phyloP scores from a whole-genome alignment of 2,113 vertebrate species.

The Paradoxurus hermaphroditus region DNA sequence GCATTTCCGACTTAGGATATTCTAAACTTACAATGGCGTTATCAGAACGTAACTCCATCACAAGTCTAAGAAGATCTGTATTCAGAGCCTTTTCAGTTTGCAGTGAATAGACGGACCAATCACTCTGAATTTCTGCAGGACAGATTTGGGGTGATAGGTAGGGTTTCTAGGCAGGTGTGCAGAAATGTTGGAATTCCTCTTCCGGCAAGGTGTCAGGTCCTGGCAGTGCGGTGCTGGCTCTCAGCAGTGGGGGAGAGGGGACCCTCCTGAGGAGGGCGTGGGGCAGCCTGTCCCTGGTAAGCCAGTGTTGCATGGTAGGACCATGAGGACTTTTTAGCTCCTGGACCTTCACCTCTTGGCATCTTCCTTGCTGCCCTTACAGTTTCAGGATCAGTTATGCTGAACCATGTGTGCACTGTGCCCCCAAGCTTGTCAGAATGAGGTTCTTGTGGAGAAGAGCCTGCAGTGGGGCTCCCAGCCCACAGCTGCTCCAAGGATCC shows the following conservation, averaged over 20 bases:
- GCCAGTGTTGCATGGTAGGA: neutral
- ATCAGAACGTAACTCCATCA: neutral
- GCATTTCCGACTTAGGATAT: neutral
- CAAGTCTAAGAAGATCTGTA: neutral
- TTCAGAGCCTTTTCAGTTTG: neutral
- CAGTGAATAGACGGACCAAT: neutral
- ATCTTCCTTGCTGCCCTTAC: neutral
- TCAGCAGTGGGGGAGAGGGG: neutral
- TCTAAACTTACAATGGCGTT: neutral
- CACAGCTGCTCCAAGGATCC: neutral
- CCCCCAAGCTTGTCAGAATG: accelerated
- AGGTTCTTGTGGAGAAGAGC: no score
- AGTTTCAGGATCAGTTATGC: neutral
- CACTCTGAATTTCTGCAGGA: neutral
- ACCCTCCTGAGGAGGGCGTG: neutral
- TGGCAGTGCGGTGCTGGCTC: neutral
- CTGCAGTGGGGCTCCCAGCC: neutral
- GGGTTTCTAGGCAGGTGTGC: neutral
- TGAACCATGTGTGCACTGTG: neutral
- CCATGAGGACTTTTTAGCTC: accelerated
- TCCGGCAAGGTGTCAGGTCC: neutral
- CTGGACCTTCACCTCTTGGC: neutral
- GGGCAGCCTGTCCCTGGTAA: accelerated
- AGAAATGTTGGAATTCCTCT: neutral
- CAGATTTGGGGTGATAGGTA: neutral